Conservation (phyloP, 2,888 invertebrate species). For the Conomelus anceps region DNA sequence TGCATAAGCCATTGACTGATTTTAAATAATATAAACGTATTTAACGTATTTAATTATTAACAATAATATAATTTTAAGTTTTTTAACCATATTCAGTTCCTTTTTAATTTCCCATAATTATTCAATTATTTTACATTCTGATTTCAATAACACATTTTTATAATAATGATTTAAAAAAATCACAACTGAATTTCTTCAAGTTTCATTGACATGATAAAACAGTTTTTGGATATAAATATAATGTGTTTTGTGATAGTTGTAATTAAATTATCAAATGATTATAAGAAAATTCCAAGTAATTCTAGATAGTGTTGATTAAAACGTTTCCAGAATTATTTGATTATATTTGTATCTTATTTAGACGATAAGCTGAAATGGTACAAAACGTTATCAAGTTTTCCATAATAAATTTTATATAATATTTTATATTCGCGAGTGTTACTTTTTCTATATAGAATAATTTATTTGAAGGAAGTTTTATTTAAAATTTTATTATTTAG, state of each 20-base stretch:
- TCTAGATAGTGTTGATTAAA: no score
- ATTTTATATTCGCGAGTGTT: background rate
- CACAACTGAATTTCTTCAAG: background rate
- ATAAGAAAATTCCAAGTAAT: background rate
- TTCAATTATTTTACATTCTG: background rate
- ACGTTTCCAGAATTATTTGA: background rate
- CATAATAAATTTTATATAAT: background rate
- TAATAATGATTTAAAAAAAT: background rate
- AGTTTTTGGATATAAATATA: background rate
- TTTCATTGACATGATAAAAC: background rate
- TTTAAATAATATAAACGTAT: background rate
- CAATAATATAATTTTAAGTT: background rate
- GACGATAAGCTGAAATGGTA: background rate
- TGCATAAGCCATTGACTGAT: background rate
- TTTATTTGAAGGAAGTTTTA: background rate
- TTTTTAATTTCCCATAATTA: background rate
- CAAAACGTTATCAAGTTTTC: background rate
- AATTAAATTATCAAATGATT: background rate
- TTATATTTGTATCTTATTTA: background rate
- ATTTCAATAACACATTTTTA: background rate
- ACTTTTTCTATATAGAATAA: background rate
- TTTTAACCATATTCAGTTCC: background rate
- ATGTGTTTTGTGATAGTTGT: background rate
- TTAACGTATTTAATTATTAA: background rate
- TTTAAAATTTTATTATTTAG: background rate